A percentile compares a stretch with the other conserved stretches of the same genome.
Evolutionary conservation across 2,113 vertebrate genomes (phyloP).

Genomic region (Cheilinus undulatus): DNA sequence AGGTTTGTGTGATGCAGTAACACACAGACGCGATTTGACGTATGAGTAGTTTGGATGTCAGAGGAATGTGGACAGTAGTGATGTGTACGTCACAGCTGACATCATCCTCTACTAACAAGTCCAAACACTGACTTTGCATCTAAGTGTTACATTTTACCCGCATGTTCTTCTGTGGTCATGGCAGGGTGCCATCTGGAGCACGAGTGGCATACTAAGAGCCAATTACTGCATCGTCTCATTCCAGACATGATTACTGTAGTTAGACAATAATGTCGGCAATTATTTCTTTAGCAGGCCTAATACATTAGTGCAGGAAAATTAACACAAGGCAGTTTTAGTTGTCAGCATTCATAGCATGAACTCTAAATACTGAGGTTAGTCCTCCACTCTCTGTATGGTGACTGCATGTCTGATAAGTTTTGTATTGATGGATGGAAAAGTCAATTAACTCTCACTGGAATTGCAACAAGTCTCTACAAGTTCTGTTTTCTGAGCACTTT

Average conservation of each 20-base stretch:
- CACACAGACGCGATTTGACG: conserved; percentile 19
- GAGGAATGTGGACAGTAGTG: conserved; percentile 11
- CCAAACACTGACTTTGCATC: not conserved
- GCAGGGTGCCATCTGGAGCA: not conserved
- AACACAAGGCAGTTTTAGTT: not conserved
- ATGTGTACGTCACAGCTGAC: conserved; percentile 12
- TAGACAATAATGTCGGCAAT: too few relatives aligned
- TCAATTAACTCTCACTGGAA: conserved; percentile 43
- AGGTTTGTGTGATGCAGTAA: not conserved
- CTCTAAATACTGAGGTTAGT: conserved; percentile 29
- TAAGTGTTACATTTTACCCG: not conserved
- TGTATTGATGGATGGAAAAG: conserved; percentile 46
- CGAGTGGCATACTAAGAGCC: not conserved
- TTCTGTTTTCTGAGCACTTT: conserved; percentile 22
- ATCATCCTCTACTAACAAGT: not conserved
- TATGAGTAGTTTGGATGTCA: not conserved
- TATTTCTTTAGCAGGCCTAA: conserved; percentile 16
- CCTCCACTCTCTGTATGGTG: conserved; percentile 11
- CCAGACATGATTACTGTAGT: not conserved
- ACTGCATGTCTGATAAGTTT: conserved; percentile 42
- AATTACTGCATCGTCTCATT: not conserved
- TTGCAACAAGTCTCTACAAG: conserved; percentile 44
- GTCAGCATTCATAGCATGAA: conserved; percentile 5
- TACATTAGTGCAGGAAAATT: not conserved
- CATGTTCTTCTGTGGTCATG: not conserved